Percentiles rank a stretch among this genome's conserved stretches.
phyloP scores from a whole-genome alignment of 2,797 vertebrate species.

The Nannoperca obscura region DNA sequence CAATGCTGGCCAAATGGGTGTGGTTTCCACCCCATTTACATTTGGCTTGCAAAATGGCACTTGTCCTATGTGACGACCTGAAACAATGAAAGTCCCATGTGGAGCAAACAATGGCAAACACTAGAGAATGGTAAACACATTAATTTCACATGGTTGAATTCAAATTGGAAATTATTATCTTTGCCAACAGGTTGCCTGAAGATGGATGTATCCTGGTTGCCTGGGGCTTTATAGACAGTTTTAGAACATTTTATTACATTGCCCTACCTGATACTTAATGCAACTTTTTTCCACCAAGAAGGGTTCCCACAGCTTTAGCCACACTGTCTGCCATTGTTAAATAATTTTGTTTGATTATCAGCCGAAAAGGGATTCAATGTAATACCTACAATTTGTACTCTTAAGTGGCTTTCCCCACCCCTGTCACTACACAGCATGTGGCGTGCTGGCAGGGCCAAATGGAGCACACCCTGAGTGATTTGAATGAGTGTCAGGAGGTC shows the following conservation, averaged over 20 bases:
- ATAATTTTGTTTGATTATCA: conserved; percentile 17
- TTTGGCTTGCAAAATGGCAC: conserved; percentile 32
- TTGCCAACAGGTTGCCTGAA: background rate
- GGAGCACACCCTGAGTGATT: conserved; percentile 40
- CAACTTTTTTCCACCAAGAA: background rate
- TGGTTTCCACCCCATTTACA: conserved; percentile 44
- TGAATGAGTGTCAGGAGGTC: conserved; percentile 56
- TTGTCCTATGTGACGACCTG: background rate
- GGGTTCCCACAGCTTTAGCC: background rate
- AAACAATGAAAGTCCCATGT: conserved; percentile 16
- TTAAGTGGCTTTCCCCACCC: conserved; percentile 21
- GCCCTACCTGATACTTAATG: background rate
- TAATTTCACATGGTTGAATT: background rate
- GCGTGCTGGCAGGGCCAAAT: conserved; percentile 28
- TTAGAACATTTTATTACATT: background rate
- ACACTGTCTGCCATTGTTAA: conserved; percentile 1
- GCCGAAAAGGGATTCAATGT: conserved; percentile 1
- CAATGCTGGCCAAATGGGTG: conserved; percentile 28
- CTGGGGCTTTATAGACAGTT: background rate
- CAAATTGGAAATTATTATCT: background rate
- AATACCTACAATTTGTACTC: conserved; percentile 28
- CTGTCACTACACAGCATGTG: conserved; percentile 42
- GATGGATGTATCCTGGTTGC: background rate
- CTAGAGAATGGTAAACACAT: conserved; percentile 8
- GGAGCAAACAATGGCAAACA: conserved; percentile 22